Conservation (phyloP, 2,797 vertebrate species). For the Danio aesculapii region DNA sequence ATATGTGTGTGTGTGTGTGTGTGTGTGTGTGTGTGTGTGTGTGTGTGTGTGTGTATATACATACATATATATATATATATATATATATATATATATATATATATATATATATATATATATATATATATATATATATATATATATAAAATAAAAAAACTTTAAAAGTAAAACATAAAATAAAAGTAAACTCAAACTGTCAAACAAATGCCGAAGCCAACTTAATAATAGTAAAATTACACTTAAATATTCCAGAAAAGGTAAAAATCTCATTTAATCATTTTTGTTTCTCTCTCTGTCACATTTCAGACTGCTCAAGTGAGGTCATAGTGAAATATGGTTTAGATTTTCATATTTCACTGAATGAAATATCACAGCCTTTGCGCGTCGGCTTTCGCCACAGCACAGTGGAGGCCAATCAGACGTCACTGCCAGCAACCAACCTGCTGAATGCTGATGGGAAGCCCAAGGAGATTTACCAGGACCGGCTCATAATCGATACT, state of each 20-base stretch:
- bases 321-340: conserved; percentile 73
- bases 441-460: conserved; percentile 61
- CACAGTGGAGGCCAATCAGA: conserved; percentile 76
- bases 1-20: too few species aligned
- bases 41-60: too few species aligned
- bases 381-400: conserved; percentile 73
- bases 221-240: too few species aligned
- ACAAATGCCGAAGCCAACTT: too few species aligned
- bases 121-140: too few species aligned
- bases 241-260: background rate
- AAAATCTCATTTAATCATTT: conserved; percentile 25
- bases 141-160: too few species aligned
- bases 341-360: conserved; percentile 68
- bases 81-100: too few species aligned
- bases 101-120: too few species aligned
- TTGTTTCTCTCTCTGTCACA: background rate
- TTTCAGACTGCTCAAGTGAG: conserved; percentile 78
- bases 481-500: conserved; percentile 64
- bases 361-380: conserved; percentile 59
- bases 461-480: conserved; percentile 60
- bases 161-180: too few species aligned
- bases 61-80: too few species aligned
- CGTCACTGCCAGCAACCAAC: conserved; percentile 68
- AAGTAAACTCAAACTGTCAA: too few species aligned
- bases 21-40: too few species aligned